Conservation (phyloP, 2,113 vertebrate genomes). For the Ophthalmolycus amberensis region DNA sequence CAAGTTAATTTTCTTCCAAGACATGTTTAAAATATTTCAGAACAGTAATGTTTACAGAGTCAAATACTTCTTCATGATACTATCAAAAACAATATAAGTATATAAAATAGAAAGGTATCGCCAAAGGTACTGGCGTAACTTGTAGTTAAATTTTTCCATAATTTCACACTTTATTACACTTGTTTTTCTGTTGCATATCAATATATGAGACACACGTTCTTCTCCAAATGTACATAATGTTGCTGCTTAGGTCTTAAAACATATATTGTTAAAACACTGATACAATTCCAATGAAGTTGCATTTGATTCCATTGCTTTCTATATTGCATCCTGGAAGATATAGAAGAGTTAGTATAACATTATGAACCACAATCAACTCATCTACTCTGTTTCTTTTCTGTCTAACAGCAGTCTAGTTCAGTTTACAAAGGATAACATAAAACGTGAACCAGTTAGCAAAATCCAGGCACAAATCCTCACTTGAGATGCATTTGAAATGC, state of each 20-base stretch:
- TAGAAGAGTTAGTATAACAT: not conserved
- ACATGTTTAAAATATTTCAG: not conserved
- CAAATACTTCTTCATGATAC: not conserved
- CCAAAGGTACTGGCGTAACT: not conserved
- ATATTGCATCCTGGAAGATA: not conserved
- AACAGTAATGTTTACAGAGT: not conserved
- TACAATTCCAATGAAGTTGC: not conserved
- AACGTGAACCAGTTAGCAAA: not conserved
- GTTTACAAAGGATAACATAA: not conserved
- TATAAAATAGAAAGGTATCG: not conserved
- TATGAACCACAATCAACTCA: not conserved
- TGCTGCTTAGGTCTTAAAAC: not conserved
- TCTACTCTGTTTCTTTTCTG: not conserved
- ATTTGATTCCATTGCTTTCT: not conserved
- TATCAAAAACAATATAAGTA: not conserved
- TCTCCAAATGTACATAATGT: not conserved
- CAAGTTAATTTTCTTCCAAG: not conserved
- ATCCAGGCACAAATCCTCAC: not conserved
- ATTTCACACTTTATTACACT: not conserved
- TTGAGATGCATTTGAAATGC: not conserved
- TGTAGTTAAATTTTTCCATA: not conserved
- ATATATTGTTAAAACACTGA: not conserved
- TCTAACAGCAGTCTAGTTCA: not conserved
- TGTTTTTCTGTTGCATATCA: constrained; percentile 6
- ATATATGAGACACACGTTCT: not conserved